Evolutionary conservation across 2,888 invertebrate species (phyloP).

Genomic region (Octodonta nipae): DNA sequence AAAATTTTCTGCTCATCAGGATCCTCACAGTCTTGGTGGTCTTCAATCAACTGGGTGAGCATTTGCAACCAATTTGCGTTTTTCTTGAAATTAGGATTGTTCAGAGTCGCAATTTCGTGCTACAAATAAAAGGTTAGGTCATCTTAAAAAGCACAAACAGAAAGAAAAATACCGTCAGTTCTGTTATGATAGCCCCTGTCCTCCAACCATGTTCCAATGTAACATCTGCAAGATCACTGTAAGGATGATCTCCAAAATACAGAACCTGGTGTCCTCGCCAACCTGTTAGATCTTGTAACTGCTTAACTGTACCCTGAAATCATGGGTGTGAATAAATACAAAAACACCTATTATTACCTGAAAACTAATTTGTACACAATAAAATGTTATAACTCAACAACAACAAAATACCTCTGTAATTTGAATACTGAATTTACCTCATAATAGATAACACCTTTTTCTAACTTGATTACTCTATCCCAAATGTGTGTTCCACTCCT

Average conservation of each 20-base stretch:
- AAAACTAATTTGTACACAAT: no score
- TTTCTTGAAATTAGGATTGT: slow-evolving; percentile 67
- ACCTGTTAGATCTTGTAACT: slow-evolving; percentile 80
- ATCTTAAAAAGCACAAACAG: slow-evolving; percentile 2
- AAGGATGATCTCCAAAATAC: slow-evolving; percentile 97
- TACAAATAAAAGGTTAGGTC: slow-evolving; percentile 30
- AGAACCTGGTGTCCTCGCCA: slow-evolving; percentile 87
- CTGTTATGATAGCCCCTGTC: slow-evolving; percentile 93
- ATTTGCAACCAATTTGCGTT: slow-evolving; percentile 86
- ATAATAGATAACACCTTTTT: slow-evolving; percentile 82
- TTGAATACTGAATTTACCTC: slow-evolving; percentile 52
- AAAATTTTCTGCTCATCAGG: slow-evolving; percentile 53
- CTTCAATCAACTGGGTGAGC: slow-evolving; percentile 79
- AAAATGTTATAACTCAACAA: no score
- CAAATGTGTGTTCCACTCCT: slow-evolving; percentile 70
- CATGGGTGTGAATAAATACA: no score
- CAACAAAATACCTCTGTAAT: no score
- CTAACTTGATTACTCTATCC: slow-evolving; percentile 76
- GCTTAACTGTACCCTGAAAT: slow-evolving; percentile 76
- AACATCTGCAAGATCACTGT: slow-evolving; percentile 91
- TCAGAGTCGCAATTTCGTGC: slow-evolving; percentile 85
- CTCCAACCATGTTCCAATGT: slow-evolving; percentile 93
- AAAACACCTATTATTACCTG: background rate
- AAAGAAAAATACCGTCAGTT: slow-evolving; percentile 58
- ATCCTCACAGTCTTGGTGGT: slow-evolving; percentile 68